Percentiles rank a stretch among this genome's conserved stretches.
Evolutionary conservation across 2,888 invertebrate species (phyloP).

Genomic region (Hypselothyrea guttata): DNA sequence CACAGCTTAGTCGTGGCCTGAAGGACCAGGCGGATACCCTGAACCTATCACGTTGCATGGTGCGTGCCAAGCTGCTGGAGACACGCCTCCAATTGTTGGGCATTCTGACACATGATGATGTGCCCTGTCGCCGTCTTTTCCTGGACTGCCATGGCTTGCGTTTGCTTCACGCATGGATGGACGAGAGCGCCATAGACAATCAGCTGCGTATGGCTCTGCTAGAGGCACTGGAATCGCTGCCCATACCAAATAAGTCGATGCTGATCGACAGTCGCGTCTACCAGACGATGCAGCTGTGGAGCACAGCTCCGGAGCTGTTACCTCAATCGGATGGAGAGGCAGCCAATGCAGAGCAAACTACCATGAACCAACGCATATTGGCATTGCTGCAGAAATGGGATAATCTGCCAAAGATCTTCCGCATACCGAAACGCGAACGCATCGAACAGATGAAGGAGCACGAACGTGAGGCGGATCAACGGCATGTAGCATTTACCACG

Average conservation of each 20-base stretch:
- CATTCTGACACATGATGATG: slow-evolving; percentile 90
- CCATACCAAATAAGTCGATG: slow-evolving; percentile 96
- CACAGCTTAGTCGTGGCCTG: slow-evolving; percentile 89
- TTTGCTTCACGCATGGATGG: slow-evolving; percentile 96
- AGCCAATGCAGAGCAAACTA: background rate
- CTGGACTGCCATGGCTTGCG: slow-evolving; percentile 96
- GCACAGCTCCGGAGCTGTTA: slow-evolving; percentile 1
- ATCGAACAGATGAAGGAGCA: slow-evolving; percentile 98
- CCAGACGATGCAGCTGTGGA: slow-evolving; percentile 92
- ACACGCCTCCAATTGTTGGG: slow-evolving; percentile 90
- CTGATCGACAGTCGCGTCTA: slow-evolving; percentile 95
- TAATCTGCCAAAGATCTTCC: slow-evolving; percentile 83
- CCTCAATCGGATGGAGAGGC: background rate
- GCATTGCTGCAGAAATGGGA: slow-evolving; percentile 70
- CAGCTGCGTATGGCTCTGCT: slow-evolving; percentile 87
- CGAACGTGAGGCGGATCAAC: slow-evolving; percentile 92
- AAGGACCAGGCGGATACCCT: slow-evolving; percentile 95
- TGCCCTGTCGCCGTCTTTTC: slow-evolving; percentile 93
- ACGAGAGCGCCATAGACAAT: slow-evolving; percentile 83
- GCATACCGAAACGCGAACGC: slow-evolving; percentile 92
- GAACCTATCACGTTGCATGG: slow-evolving; percentile 94
- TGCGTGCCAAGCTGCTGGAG: slow-evolving; percentile 92
- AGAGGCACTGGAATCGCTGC: slow-evolving; percentile 91
- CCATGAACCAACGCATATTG: slow-evolving; percentile 7
- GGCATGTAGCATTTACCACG: slow-evolving; percentile 69